phyloP scores from a whole-genome alignment of 2,113 vertebrate species.

The Oreochromis spilurus region DNA sequence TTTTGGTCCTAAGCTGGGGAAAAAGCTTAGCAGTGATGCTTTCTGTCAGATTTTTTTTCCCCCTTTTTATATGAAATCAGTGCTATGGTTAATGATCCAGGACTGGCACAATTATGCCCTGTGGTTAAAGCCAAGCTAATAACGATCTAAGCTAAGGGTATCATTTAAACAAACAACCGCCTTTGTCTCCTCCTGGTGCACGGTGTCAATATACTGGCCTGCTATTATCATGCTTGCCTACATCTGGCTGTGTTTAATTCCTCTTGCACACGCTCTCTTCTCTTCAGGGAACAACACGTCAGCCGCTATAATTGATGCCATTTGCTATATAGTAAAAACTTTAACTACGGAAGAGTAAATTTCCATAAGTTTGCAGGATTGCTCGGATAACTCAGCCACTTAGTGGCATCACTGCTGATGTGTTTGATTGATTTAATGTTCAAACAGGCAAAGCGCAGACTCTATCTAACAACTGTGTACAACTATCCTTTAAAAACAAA shows the following conservation, averaged over 20 bases:
- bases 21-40: neutral
- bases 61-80: neutral
- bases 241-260: slow-evolving; percentile 19
- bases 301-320: slow-evolving; percentile 2
- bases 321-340: neutral
- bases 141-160: neutral
- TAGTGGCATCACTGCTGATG: neutral
- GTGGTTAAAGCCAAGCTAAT: neutral
- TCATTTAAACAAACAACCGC: neutral
- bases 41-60: neutral
- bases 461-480: neutral
- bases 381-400: neutral
- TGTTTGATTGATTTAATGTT: neutral
- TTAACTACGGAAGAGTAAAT: neutral
- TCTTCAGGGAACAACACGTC: neutral
- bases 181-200: neutral
- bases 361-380: neutral
- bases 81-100: neutral
- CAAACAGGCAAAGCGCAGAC: neutral
- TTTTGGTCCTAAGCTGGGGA: neutral
- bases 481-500: neutral
- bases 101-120: neutral
- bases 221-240: neutral
- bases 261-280: neutral
- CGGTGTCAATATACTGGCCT: neutral